Evolutionary conservation across 2,797 vertebrate genomes (phyloP).

Genomic region (Jordanella pulchra): DNA sequence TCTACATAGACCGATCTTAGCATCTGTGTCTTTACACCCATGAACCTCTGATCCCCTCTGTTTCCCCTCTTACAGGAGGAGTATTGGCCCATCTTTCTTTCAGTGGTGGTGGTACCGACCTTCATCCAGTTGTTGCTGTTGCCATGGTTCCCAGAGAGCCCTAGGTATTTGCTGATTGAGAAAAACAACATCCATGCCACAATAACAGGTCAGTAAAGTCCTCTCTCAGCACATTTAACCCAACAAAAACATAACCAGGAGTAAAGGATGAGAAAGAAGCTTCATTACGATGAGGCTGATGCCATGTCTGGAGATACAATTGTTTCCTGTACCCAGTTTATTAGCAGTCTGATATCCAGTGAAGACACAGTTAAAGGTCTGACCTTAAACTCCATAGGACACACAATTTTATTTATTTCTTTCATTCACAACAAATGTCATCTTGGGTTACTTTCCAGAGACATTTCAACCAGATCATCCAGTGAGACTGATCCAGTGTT

Average conservation of each 20-base stretch:
- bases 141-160: conserved; percentile 92
- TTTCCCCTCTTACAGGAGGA: conserved; percentile 80
- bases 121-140: conserved; percentile 87
- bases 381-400: no score
- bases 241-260: background rate
- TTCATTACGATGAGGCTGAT: background rate
- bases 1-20: no score
- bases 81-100: conserved; percentile 89
- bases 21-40: no score
- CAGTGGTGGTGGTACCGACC: conserved; percentile 84
- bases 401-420: no score
- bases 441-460: no score
- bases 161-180: conserved; percentile 90
- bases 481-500: no score
- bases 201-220: conserved; percentile 80
- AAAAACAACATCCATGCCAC: conserved; percentile 84
- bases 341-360: no score
- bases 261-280: background rate
- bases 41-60: background rate
- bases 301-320: no score
- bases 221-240: background rate
- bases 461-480: no score
- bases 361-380: no score
- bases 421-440: no score
- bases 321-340: no score